Conservation (phyloP, 1,140 invertebrate genomes). For the Bombus fervidus region DNA sequence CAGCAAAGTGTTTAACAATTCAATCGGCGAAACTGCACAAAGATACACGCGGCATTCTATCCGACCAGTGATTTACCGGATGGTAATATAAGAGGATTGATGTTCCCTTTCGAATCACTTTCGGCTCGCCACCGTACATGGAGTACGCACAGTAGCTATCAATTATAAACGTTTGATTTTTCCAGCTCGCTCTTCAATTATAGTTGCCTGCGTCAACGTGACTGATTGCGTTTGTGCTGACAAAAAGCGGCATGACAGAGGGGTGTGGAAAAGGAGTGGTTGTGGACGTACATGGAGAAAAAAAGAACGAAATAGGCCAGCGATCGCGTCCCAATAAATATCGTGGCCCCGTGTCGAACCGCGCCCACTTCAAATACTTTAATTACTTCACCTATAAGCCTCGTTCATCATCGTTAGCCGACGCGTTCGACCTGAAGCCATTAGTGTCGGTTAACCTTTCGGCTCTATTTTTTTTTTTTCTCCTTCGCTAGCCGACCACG, state of each 20-base stretch:
- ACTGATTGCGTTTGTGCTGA: constrained; percentile 52
- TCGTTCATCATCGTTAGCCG: constrained; percentile 70
- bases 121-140: constrained; percentile 18
- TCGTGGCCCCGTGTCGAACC: constrained; percentile 37
- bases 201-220: constrained; percentile 52
- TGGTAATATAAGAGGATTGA: constrained; percentile 40
- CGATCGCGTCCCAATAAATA: constrained; percentile 62
- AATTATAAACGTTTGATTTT: constrained; percentile 63
- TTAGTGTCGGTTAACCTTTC: constrained; percentile 44
- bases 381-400: constrained; percentile 65
- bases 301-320: background rate
- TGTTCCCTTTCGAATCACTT: constrained; percentile 44
- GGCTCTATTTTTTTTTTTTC: constrained; percentile 8
- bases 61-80: constrained; percentile 10
- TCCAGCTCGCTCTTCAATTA: constrained; percentile 56
- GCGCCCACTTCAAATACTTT: constrained; percentile 64
- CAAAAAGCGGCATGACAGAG: background rate
- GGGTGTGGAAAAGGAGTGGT: background rate
- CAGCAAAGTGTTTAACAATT: constrained; percentile 47
- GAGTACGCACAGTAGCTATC: constrained; percentile 29
- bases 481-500: constrained; percentile 31
- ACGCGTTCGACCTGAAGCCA: constrained; percentile 53
- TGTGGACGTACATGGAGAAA: background rate
- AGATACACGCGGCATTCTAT: constrained; percentile 5
- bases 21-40: constrained; percentile 25